Percentiles rank a stretch among this genome's conserved stretches.
Evolutionary conservation across 2,888 invertebrate genomes (phyloP).

Genomic region (Harmothoe impar): DNA sequence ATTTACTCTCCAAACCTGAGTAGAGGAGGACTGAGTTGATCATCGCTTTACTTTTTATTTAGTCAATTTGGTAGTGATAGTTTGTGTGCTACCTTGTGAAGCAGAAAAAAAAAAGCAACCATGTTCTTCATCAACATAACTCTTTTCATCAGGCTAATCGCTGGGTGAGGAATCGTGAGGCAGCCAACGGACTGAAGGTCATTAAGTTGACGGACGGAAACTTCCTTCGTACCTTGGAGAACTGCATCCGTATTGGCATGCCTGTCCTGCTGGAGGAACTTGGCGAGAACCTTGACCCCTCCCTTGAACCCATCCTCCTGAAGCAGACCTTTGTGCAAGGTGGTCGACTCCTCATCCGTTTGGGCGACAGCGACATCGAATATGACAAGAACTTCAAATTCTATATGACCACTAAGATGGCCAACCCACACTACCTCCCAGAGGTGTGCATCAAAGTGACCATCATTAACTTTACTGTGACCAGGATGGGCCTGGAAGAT

Average conservation of each 20-base stretch:
- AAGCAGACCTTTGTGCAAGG: slow-evolving; percentile 90
- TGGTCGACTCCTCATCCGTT: slow-evolving; percentile 82
- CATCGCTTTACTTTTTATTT: too few species aligned
- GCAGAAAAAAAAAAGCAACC: too few species aligned
- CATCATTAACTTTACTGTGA: slow-evolving; percentile 84
- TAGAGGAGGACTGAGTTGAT: too few species aligned
- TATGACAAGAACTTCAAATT: slow-evolving; percentile 83
- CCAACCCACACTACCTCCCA: slow-evolving; percentile 84
- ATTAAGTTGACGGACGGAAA: slow-evolving; percentile 83
- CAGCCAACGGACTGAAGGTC: slow-evolving; percentile 81
- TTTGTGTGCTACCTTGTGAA: too few species aligned
- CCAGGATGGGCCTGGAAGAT: slow-evolving; percentile 83
- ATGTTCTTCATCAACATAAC: too few species aligned
- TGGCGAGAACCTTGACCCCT: slow-evolving; percentile 83
- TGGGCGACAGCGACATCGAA: slow-evolving; percentile 84
- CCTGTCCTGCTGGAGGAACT: slow-evolving; percentile 84
- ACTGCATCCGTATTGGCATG: slow-evolving; percentile 84
- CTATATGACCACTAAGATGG: slow-evolving; percentile 84
- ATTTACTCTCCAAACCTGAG: too few species aligned
- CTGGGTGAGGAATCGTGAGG: slow-evolving; percentile 83
- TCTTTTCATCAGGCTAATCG: slow-evolving; percentile 80
- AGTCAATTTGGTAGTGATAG: too few species aligned
- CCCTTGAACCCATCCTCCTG: slow-evolving; percentile 84
- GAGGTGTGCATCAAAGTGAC: slow-evolving; percentile 84
- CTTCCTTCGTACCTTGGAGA: slow-evolving; percentile 83